A percentile compares a stretch with the other conserved stretches of the same genome.
These are phyloP conservation scores for Ophion slaviceki DNA, from an alignment of 2,888 invertebrate species.

Conservation along the genomic window DNA sequence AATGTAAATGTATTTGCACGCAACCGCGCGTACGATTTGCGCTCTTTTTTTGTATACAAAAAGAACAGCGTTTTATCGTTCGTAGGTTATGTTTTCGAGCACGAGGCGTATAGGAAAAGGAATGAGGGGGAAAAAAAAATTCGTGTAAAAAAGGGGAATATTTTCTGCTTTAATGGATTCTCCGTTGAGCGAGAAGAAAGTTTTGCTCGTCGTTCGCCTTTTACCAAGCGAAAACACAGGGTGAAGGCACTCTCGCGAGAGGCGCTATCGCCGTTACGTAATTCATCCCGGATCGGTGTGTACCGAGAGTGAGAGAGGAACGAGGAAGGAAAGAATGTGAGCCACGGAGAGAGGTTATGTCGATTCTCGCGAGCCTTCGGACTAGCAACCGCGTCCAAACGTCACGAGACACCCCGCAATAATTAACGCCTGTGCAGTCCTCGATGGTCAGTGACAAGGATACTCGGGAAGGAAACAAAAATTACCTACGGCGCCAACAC, in stretches of 20 bases:
- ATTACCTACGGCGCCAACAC: neutral
- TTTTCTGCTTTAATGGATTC: conserved; percentile 29
- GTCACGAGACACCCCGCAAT: conserved; percentile 38
- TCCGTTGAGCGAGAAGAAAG: conserved; percentile 58
- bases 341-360: conserved; percentile 16
- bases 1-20: neutral
- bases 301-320: conserved; percentile 46
- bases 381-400: conserved; percentile 2
- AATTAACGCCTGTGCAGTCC: conserved; percentile 36
- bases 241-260: conserved; percentile 39
- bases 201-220: conserved; percentile 50
- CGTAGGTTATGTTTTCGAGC: neutral
- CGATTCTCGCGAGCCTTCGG: neutral
- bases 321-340: conserved; percentile 19
- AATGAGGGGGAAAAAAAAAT: neutral
- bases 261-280: conserved; percentile 36
- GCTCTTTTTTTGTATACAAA: no score
- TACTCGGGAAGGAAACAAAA: conserved; percentile 6
- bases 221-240: conserved; percentile 46
- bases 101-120: neutral
- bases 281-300: conserved; percentile 37
- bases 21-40: neutral
- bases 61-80: neutral
- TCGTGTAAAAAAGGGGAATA: neutral
- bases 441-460: conserved; percentile 52